Evolutionary conservation across 2,888 invertebrate species (phyloP), one percentile per base, ranked within the genome.

Genomic region (Noctua comes): DNA sequence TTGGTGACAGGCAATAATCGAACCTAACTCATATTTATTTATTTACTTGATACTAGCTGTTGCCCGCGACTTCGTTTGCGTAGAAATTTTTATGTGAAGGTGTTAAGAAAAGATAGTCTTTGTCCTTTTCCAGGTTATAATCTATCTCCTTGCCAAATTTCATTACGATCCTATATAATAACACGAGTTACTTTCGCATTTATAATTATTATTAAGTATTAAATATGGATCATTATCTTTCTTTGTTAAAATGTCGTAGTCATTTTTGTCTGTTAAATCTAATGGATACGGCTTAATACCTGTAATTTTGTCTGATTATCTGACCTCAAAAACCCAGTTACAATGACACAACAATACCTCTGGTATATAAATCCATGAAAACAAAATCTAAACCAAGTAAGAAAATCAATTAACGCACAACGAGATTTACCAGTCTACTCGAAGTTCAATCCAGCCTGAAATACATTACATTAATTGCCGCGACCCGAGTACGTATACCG

Each of bases 401-500:
- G 36, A 54, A 40, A 77, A 36, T 40, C 36, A 68, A 27, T 59
- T 51, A 24, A 51, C 24, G 43, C 40, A 36, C 10, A 13, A 21
- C 11, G 31, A 54, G 10, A 68, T 36, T 76, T 24, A 31, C n/a
- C 43, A 77, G 16, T 70, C 57, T 36, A 27, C 31, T 66, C 57
- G 27, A 65, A 73, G 27, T 76, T 54, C 21, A 65, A 74, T 59
- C 51, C 43, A 46, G 27, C 24, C 21, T 27, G 31, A 66, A 69
- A 59, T 73, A 76, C 64, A 79, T 68, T 72, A 36, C 54, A 70
- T 62, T 76, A 85, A 83, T 85, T 81, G 66, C 59, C 36, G 80
- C 48, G 70, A 80, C 81, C 82, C 43, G 62, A 71, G 59, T 79
- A 64, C 65, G 54, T 81, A 62, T 57, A 71, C 21, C 36, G 69